Evolutionary conservation across 2,113 vertebrate genomes (phyloP), one percentile per base, ranked within the genome.

Genomic region (Tiliqua scincoides): DNA sequence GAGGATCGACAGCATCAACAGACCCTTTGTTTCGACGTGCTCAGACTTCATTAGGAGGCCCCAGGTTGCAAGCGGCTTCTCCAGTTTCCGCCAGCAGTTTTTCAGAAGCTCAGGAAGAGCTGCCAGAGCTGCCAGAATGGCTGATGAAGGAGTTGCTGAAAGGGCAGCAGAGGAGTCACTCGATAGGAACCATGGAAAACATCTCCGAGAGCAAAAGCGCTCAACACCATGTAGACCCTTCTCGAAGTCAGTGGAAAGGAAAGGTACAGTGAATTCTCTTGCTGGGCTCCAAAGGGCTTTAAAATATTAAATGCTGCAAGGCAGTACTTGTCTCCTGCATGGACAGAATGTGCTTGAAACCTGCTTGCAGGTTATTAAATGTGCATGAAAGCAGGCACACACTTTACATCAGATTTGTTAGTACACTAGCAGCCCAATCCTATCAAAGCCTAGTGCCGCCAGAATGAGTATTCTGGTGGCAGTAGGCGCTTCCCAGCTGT

Each of bases 81-180:
- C 52, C 79, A 73, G 91, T 86, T 57, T 86, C 83, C 30, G 35
- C 6, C 32, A 17, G 17, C n/a, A 83, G 67, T 15, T 74, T 77
- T 5, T 70, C 43, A 1, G 32, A 84, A 59, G 37, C 61, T 30
- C 30, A n/a, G 1, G 37, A 86, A 70, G 88, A 70, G 0, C 57
- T 54, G 1, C 70, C 32, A 27, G 59, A 86, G 2, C 83, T 87
- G 43, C 93, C 90, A 0, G 85, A 92, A 72, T 96, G 95, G 95
- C 82, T 97, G 82, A 73, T 93, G 85, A 86, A 81, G 86, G 96
- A 96, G 84, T 80, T 93, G 27, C 85, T 96, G 76, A 96, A 89
- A 43, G 43, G 89, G 27, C 92, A 94, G 70, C 80, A 71, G 57
- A 77, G 83, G 62, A 90, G 93, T 68, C 95, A 95, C 85, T 96